Evolutionary conservation across 2,113 vertebrate genomes (phyloP).

Genomic region (Petrocephalus zakoni): DNA sequence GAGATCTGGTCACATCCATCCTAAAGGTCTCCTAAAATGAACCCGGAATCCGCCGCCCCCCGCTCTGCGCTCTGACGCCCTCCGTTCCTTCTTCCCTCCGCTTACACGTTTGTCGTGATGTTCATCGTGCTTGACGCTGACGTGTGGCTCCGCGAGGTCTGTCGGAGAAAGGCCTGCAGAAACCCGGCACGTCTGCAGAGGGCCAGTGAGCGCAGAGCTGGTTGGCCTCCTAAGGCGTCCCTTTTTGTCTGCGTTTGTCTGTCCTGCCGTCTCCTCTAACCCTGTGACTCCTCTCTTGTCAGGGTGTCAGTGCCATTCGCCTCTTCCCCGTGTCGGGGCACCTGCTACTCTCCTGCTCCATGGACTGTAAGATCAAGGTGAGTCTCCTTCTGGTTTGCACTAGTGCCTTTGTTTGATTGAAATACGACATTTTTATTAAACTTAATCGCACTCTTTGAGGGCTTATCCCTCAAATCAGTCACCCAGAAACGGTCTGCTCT

Average conservation of each 20-base stretch:
- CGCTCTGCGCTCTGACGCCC: too few relatives aligned
- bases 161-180: too few relatives aligned
- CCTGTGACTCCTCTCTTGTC: constrained; percentile 28
- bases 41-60: neutral
- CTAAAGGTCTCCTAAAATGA: neutral
- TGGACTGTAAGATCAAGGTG: constrained; percentile 99
- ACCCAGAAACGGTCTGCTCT: neutral
- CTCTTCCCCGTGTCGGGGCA: constrained; percentile 91
- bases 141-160: too few relatives aligned
- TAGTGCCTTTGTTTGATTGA: neutral
- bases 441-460: neutral
- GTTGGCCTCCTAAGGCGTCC: neutral
- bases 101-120: neutral
- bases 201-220: neutral
- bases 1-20: neutral
- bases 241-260: neutral
- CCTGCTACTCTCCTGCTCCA: constrained; percentile 86
- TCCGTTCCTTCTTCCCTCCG: too few relatives aligned
- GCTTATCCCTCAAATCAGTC: neutral
- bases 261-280: neutral
- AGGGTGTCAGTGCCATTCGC: constrained; percentile 95
- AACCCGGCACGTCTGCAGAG: neutral
- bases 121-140: too few relatives aligned
- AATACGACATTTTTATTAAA: neutral
- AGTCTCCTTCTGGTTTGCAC: constrained; percentile 11